Base-by-base conservation (phyloP, 2,113 vertebrate genomes). In the Haemorhous mexicanus region DNA sequence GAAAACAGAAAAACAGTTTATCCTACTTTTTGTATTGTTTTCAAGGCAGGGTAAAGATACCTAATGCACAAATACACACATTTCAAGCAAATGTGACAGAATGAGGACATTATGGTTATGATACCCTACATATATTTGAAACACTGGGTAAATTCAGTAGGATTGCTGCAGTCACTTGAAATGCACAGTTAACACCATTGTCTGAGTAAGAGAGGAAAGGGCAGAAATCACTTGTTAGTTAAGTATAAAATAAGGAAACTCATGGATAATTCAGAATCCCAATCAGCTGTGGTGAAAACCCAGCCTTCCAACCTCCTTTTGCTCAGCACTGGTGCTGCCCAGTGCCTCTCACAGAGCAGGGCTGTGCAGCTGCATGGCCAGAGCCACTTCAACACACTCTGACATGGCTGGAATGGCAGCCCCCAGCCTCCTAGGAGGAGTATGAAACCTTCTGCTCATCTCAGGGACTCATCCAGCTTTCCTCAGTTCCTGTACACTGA, bases 31-130 rank as follows among this genome's bases (percentile, higher is more conserved):
- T 83, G 62, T 91, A 69, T 23, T 86, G 87, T 82, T 68, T 78
- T 87, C 82, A 43, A 61, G 33, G 76, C 55, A 58, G 70, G 35
- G 94, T 93, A 88, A 95, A 96, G 80, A 49, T 89, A 94, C 75
- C 91, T 81, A 92, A 89, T 82, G 79, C 64, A 96, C 74, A 93
- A 97, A 79, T 80, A 96, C 56, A 97, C 74, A 83, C 59, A 85
- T 95, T 96, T 97, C 94, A 87, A 95, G 86, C 46, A 95, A 96
- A 89, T 83, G 64, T 95, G 97, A 98, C 95, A 98, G 95, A 97
- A 97, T 95, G 72, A 92, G 96, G 79, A 28, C 90, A 94, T 90
- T 85, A 76, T 37, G 15, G 72, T 88, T 94, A 76, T 92, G 90
- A 89, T 87, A 86, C 64, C 90, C 69, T 27, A 28, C 35, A 8